Evolutionary conservation across 2,113 vertebrate genomes (phyloP).

Genomic region (Phylloscopus trochiloides): DNA sequence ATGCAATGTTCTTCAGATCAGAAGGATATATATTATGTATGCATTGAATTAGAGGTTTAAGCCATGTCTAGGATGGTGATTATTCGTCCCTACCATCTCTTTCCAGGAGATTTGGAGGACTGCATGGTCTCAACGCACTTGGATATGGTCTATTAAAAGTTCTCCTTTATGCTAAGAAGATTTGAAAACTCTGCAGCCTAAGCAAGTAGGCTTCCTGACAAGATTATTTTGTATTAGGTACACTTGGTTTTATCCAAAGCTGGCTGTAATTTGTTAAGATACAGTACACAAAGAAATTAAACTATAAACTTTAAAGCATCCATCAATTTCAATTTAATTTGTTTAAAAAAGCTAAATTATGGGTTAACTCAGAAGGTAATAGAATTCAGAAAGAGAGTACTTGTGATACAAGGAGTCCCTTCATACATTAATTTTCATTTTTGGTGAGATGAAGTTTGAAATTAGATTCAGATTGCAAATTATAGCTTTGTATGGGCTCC

Average conservation of each 20-base stretch:
- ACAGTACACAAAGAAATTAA: conserved; percentile 36
- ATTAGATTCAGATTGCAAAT: conserved; percentile 80
- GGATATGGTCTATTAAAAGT: conserved; percentile 2
- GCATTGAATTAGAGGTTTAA: conserved; percentile 11
- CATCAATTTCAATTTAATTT: conserved; percentile 62
- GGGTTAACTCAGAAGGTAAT: conserved; percentile 48
- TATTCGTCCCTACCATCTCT: background rate
- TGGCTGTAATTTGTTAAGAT: conserved; percentile 34
- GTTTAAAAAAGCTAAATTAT: conserved; percentile 60
- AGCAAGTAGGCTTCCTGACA: conserved; percentile 1
- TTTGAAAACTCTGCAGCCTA: conserved; percentile 15
- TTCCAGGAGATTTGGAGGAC: background rate
- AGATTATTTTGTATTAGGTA: conserved; percentile 21
- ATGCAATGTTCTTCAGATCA: background rate
- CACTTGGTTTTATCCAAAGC: conserved; percentile 2
- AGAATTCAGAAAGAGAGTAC: conserved; percentile 45
- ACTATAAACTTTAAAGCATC: conserved; percentile 32
- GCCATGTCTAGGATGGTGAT: background rate
- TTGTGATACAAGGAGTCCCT: conserved; percentile 47
- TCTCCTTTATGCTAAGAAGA: conserved; percentile 16
- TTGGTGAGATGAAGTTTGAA: conserved; percentile 74
- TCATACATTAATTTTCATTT: conserved; percentile 75
- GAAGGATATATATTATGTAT: background rate
- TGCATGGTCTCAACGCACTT: background rate
- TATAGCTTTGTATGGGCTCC: conserved; percentile 70